Base-by-base conservation (phyloP, 2,888 invertebrate genomes). In the Drosophila mimica region DNA sequence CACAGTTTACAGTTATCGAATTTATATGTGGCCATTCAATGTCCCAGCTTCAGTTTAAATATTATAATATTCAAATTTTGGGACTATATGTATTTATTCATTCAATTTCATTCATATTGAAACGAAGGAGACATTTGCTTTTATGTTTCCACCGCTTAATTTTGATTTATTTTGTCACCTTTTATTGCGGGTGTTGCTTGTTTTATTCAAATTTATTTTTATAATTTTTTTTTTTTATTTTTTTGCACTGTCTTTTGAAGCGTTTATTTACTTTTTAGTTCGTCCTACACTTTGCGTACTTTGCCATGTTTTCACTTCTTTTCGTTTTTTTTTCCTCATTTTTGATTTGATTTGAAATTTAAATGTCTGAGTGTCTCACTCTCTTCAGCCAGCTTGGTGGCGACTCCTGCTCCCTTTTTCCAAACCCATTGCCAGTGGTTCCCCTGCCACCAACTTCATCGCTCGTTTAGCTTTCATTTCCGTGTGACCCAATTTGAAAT, bases 401-500 rank as follows among this genome's bases (percentile, higher is more conserved):
- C 15, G 46, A 46, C 46, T 46, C 46, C 17, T 40, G 40, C n/a
- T 11, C 6, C 15, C 13, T 11, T 30, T 30, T 4, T 36, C 34
- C 20, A 43, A 11, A 11, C 43, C 43, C 20, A 6, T 20, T 1
- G 43, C 43, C 20, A 6, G 20, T 30, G 30, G 30, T 30, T 20
- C 43, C 6, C 43, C 43, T 15, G 46, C 46, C 15, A 46, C 2
- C 46, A 46, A 36, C 8, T 48, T 51, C 51, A 9, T 11, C 51
- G 31, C 48, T 31, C 30, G 40, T 20, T 63, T 46, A 25, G 58
- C 62, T 67, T 31, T 59, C 46, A 60, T 62, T 75, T 71, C 71
- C 63, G 59, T 57, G 63, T 76, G 74, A 74, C 74, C 74, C 56
- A 74, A 48, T 75, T 74, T 59, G 38, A 57, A 63, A 49, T 57